Conservation (phyloP, 1,140 invertebrate species). For the Agrypnia vestita region DNA sequence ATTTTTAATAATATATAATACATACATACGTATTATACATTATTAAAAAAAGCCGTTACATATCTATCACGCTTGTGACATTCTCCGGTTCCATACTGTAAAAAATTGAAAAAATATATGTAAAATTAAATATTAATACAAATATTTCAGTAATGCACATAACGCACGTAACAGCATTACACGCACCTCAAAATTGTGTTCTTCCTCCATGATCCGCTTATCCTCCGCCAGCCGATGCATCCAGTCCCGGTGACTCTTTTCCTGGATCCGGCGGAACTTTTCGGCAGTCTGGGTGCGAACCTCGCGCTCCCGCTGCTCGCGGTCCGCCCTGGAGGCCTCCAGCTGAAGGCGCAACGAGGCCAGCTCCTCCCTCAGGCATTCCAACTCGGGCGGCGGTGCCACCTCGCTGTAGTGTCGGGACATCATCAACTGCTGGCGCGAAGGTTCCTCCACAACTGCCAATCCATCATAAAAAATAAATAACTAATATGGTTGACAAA, state of each 20-base stretch:
- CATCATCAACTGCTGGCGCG: not conserved
- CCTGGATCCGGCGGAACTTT: conserved; percentile 25
- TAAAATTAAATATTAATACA: no score
- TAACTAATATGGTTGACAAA: not conserved
- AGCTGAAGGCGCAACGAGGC: not conserved
- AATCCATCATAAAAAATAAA: not conserved
- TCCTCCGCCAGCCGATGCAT: conserved; percentile 7
- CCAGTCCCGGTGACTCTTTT: conserved; percentile 1
- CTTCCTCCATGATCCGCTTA: not conserved
- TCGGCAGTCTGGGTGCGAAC: conserved; percentile 12
- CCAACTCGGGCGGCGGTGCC: not conserved
- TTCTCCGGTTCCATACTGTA: no score
- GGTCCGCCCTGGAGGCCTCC: not conserved
- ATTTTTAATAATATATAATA: no score
- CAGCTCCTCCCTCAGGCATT: not conserved
- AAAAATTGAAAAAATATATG: no score
- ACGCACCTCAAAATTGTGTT: not conserved
- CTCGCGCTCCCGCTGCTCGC: conserved; percentile 9
- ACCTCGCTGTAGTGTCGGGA: not conserved
- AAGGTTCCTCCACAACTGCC: conserved; percentile 1
- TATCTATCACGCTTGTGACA: no score
- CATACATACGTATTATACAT: no score
- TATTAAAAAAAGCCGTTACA: no score
- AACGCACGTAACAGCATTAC: not conserved
- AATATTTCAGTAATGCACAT: no score